Conservation (phyloP, 1,140 invertebrate genomes). For the Rhyzopertha dominica region DNA sequence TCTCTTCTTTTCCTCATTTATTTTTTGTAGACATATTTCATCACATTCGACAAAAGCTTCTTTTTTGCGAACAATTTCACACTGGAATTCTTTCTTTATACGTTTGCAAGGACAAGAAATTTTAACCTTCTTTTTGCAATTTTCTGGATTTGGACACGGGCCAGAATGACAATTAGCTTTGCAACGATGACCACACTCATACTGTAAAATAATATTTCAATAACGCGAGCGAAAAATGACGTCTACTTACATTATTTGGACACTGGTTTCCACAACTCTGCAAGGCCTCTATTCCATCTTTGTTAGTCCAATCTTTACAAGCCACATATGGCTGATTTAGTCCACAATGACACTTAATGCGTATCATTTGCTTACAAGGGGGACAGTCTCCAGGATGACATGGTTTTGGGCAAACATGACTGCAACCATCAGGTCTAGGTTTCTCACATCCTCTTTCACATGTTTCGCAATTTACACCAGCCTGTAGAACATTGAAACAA, state of each 20-base stretch:
- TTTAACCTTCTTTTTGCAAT: slow-evolving; percentile 76
- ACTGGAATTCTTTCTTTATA: slow-evolving; percentile 71
- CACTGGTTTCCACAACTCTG: slow-evolving; percentile 79
- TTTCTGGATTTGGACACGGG: slow-evolving; percentile 58
- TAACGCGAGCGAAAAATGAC: slow-evolving; percentile 15
- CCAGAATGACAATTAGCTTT: slow-evolving; percentile 71
- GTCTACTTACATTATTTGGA: slow-evolving; percentile 67
- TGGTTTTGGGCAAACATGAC: slow-evolving; percentile 66
- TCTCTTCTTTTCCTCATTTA: slow-evolving; percentile 49
- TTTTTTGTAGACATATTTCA: slow-evolving; percentile 54
- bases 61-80: slow-evolving; percentile 55
- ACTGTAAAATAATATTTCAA: slow-evolving; percentile 45
- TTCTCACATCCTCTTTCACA: slow-evolving; percentile 69
- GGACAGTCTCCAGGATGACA: slow-evolving; percentile 72
- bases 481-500: slow-evolving; percentile 22
- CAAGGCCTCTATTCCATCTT: slow-evolving; percentile 52
- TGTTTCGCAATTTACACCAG: slow-evolving; percentile 57
- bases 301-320: slow-evolving; percentile 61
- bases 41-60: slow-evolving; percentile 57
- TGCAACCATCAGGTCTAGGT: slow-evolving; percentile 68
- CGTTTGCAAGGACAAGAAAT: slow-evolving; percentile 73
- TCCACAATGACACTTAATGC: slow-evolving; percentile 74
- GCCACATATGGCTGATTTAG: slow-evolving; percentile 66
- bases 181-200: slow-evolving; percentile 73
- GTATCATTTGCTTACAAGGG: slow-evolving; percentile 66